These are phyloP conservation scores for Solenodon paradoxus DNA, from an alignment of 2,113 vertebrate species.

Conservation along the genomic window DNA sequence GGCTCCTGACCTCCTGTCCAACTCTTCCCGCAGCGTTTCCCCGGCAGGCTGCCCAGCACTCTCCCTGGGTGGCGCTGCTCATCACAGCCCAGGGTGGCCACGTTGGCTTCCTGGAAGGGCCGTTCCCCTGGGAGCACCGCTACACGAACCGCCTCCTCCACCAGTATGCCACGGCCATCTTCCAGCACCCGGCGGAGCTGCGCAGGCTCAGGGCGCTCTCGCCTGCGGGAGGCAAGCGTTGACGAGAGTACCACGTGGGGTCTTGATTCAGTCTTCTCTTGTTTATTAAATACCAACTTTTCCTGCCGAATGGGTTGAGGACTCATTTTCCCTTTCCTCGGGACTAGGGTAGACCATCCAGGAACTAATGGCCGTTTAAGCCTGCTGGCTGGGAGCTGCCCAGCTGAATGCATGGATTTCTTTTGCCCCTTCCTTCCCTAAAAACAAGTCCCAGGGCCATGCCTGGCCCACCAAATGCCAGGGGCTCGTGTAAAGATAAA, in stretches of 20 bases:
- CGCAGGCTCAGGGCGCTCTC: not conserved
- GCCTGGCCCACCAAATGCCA: not conserved
- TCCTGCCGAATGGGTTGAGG: not conserved
- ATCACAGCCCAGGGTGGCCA: constrained; percentile 87
- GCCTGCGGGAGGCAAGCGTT: constrained; percentile 6
- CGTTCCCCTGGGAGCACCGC: constrained; percentile 80
- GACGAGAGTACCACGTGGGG: constrained; percentile 9
- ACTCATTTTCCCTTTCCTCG: constrained; percentile 11
- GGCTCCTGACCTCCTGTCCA: not conserved
- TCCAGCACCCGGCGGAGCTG: constrained; percentile 81
- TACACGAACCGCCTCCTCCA: constrained; percentile 86
- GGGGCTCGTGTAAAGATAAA: not conserved
- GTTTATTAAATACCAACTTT: constrained; percentile 73
- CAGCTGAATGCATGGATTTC: not conserved
- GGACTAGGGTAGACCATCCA: not conserved
- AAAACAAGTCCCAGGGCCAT: not conserved
- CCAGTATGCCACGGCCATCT: constrained; percentile 81
- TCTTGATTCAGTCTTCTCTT: constrained; percentile 26
- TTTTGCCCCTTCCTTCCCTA: constrained; percentile 6
- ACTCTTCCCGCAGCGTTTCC: constrained; percentile 82
- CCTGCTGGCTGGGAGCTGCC: not conserved
- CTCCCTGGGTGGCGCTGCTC: constrained; percentile 83
- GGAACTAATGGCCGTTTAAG: not conserved
- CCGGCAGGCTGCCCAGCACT: constrained; percentile 67
- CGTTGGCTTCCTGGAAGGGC: constrained; percentile 88